A percentile compares a stretch with the other conserved stretches of the same genome.
Conservation (phyloP, 2,113 vertebrate species). For the Marcusenius ussheri region DNA sequence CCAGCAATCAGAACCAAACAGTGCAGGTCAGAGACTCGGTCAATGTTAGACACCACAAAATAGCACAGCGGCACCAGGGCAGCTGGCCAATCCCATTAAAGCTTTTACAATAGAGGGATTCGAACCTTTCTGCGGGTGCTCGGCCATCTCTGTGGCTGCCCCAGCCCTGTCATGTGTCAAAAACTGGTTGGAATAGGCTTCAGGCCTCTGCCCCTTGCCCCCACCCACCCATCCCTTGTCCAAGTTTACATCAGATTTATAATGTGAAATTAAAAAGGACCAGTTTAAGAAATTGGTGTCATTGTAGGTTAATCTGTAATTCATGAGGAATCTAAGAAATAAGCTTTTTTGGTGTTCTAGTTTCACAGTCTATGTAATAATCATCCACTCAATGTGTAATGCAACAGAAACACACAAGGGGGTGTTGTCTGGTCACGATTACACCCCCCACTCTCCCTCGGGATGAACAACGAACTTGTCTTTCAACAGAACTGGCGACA, state of each 20-base stretch:
- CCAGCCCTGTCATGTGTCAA: not conserved
- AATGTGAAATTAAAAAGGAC: not conserved
- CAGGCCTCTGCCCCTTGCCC: not conserved
- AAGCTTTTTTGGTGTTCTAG: not conserved
- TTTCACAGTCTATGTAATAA: not conserved
- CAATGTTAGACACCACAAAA: not conserved
- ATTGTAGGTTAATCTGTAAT: not conserved
- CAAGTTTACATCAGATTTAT: not conserved
- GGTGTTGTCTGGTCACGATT: not conserved
- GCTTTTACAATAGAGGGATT: not conserved
- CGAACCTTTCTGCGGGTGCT: not conserved
- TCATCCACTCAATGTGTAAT: not conserved
- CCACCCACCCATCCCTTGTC: not conserved
- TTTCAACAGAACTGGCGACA: not conserved
- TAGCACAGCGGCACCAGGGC: not conserved
- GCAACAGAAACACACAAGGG: not conserved
- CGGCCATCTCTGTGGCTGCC: not conserved
- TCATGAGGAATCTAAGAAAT: not conserved
- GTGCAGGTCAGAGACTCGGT: not conserved
- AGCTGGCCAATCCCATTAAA: not conserved
- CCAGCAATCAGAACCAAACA: not conserved
- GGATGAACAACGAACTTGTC: not conserved
- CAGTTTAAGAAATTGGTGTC: not conserved
- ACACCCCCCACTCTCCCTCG: not conserved
- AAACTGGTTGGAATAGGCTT: not conserved